Evolutionary conservation across 1,140 invertebrate species (phyloP).

Genomic region (Rhopalosiphum maidis): DNA sequence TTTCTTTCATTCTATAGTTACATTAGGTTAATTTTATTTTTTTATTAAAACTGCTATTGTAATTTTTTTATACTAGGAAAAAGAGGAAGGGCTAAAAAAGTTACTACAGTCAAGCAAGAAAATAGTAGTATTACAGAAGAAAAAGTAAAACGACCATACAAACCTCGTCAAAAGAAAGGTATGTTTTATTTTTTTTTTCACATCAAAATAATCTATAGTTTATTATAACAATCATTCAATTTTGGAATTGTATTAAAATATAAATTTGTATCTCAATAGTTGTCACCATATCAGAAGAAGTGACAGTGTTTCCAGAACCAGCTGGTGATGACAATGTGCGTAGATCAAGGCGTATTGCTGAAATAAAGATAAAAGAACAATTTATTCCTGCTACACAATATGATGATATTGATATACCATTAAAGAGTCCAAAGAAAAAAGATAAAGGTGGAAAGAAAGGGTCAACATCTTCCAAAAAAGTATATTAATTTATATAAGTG

Average conservation of each 20-base stretch:
- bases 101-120: not conserved
- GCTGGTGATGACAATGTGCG: not conserved
- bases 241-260: not conserved
- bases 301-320: not conserved
- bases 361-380: slow-evolving; percentile 54
- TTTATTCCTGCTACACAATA: slow-evolving; percentile 20
- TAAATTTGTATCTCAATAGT: not conserved
- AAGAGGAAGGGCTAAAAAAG: slow-evolving; percentile 49
- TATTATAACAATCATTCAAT: not conserved
- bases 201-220: not conserved
- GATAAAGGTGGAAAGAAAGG: slow-evolving; percentile 39
- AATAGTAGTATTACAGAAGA: not conserved
- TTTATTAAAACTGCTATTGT: not conserved
- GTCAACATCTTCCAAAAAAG: not conserved
- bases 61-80: not conserved
- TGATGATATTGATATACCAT: slow-evolving; percentile 37
- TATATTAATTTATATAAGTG: not conserved
- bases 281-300: slow-evolving; percentile 37
- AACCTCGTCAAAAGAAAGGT: slow-evolving; percentile 54
- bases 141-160: slow-evolving; percentile 34
- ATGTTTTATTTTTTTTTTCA: not conserved
- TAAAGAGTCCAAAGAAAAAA: slow-evolving; percentile 30
- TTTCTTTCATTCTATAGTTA: not conserved
- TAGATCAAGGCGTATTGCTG: slow-evolving; percentile 54
- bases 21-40: not conserved